These are phyloP conservation scores for Emys orbicularis DNA, from an alignment of 2,797 vertebrate genomes.

Conservation along the genomic window DNA sequence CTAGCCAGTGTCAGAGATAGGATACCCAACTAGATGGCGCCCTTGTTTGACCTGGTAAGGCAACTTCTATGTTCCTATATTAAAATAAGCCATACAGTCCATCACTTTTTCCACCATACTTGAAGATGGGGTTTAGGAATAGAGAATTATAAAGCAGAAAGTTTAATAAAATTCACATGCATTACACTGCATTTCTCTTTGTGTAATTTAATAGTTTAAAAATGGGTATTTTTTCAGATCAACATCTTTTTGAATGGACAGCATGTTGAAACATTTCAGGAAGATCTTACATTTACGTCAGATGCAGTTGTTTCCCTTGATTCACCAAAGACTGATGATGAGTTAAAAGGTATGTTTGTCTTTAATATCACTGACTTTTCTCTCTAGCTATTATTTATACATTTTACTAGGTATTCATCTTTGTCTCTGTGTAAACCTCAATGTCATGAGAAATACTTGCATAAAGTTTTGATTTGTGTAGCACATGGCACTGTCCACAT, in stretches of 20 bases:
- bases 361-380: background rate
- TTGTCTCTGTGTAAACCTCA: background rate
- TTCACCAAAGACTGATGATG: conserved; percentile 57
- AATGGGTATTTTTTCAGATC: conserved; percentile 76
- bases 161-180: background rate
- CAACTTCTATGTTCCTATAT: background rate
- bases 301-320: conserved; percentile 64
- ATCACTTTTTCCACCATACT: background rate
- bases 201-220: background rate
- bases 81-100: background rate
- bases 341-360: conserved; percentile 78
- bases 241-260: conserved; percentile 82
- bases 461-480: background rate
- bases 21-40: background rate
- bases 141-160: background rate
- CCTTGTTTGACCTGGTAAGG: background rate
- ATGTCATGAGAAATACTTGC: background rate
- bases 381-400: background rate
- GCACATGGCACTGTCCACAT: background rate
- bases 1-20: background rate
- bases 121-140: background rate
- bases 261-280: conserved; percentile 81
- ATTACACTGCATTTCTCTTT: background rate
- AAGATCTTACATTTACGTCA: conserved; percentile 72
- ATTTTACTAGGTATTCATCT: background rate